phyloP scores from a whole-genome alignment of 2,113 vertebrate species.

The Ameiurus melas region DNA sequence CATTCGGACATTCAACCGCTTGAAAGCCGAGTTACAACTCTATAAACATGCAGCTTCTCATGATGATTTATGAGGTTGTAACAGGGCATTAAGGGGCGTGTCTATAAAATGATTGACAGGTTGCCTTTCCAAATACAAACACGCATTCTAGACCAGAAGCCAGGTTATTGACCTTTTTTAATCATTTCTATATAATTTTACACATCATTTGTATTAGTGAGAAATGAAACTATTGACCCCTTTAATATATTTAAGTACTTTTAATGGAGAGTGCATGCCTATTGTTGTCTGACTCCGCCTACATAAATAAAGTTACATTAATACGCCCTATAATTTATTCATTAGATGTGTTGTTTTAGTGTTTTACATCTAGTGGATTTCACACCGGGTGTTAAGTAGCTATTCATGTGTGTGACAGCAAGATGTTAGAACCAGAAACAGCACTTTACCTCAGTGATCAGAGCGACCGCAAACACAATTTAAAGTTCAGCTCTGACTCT shows the following conservation, averaged over 20 bases:
- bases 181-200: neutral
- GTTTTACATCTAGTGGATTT: neutral
- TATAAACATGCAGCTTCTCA: neutral
- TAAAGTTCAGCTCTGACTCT: conserved; percentile 47
- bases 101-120: neutral
- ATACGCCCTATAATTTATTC: neutral
- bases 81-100: neutral
- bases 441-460: conserved; percentile 10
- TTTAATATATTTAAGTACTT: no score
- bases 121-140: neutral
- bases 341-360: neutral
- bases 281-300: no score
- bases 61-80: neutral
- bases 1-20: neutral
- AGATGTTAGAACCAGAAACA: neutral
- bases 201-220: neutral
- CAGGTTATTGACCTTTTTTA: no score
- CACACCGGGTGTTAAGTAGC: neutral
- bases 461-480: conserved; percentile 34
- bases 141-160: neutral
- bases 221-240: neutral
- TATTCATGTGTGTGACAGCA: conserved; percentile 6
- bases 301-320: neutral
- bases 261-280: no score
- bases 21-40: neutral